Base-by-base conservation (phyloP, 2,797 vertebrate species). In the Phoeniculus purpureus region DNA sequence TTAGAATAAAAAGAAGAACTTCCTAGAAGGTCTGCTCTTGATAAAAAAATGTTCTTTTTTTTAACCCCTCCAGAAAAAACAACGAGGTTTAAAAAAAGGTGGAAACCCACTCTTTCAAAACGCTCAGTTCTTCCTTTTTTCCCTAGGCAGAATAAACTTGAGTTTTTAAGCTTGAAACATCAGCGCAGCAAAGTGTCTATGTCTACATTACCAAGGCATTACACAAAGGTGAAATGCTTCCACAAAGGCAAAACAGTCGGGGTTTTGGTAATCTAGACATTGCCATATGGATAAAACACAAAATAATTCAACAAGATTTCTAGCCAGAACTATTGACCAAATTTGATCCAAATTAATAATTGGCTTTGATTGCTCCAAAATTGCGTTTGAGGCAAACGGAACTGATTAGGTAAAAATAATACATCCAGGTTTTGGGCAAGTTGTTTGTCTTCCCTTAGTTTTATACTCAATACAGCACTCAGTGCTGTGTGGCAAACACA, bases 351-450 rank as follows among this genome's bases (percentile, higher is more conserved):
- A 73, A 79, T 50, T 60, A 83, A 65, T 60, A 54, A 21, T 22
- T 85, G 37, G 5, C n/a, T 91, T 89, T 67, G 9, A 77, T 29
- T 50, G 32, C 58, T 91, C 70, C 22, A 85, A 90, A 89, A 74
- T 4, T 51, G 27, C 32, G 32, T 54, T 71, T 85, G 34, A 16
- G 6, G 27, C 20, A 75, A 87, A 68, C 47, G 7, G 80, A 85
- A 64, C 8, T 21, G 37, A 47, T 81, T 14, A 55, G 20, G 29
- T 70, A 76, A 85, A 85, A 89, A 76, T 8, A 88, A 78, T 43
- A 6, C 21, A 25, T 14, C 26, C 15, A 7, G 0, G 6, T n/a
- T 58, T 87, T 92, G 52, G 50, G 22, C 29, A 79, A 64, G 22
- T 26, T 77, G 7, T 85, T 91, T 66, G 20, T 45, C 51, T 94